Percentiles rank a stretch among this genome's conserved stretches.
phyloP scores from a whole-genome alignment of 2,888 invertebrate species.

The Drosophila meridiana region DNA sequence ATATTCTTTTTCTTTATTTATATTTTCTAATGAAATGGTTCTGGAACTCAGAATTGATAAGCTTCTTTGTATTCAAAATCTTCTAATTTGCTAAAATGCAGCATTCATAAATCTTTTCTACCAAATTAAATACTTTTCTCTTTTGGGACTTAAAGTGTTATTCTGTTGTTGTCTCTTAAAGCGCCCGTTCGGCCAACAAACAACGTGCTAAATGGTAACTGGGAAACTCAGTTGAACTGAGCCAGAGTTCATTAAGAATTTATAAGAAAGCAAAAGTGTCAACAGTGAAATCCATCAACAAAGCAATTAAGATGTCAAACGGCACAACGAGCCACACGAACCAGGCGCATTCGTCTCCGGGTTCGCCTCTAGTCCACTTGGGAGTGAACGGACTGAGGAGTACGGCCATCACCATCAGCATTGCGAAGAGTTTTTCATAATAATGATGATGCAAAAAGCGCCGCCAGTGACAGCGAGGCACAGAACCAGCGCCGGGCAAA shows the following conservation, averaged over 20 bases:
- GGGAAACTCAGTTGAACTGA: neutral
- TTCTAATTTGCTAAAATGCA: neutral
- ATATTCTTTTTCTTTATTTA: too few relatives aligned
- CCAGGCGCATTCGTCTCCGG: constrained; percentile 12
- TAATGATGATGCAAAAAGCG: constrained; percentile 65
- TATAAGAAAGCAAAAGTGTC: constrained; percentile 70
- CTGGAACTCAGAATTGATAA: neutral
- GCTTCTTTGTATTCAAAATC: neutral
- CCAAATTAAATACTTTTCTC: neutral
- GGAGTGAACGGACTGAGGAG: constrained; percentile 19
- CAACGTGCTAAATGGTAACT: constrained; percentile 4
- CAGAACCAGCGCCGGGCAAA: constrained; percentile 16
- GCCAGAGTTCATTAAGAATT: constrained; percentile 61
- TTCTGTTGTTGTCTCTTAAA: neutral
- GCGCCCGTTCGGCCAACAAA: neutral
- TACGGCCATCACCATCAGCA: constrained; percentile 15
- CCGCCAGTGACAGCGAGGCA: constrained; percentile 23
- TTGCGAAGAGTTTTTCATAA: constrained; percentile 46
- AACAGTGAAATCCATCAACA: constrained; percentile 73
- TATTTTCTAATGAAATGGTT: too few relatives aligned
- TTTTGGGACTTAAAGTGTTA: neutral
- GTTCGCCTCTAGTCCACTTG: neutral
- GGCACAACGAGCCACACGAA: constrained; percentile 35
- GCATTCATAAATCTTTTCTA: neutral
- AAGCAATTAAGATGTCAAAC: constrained; percentile 74